These are phyloP conservation scores for Muntiacus muntjak DNA, from an alignment of 2,113 vertebrate species.

Conservation along the genomic window DNA sequence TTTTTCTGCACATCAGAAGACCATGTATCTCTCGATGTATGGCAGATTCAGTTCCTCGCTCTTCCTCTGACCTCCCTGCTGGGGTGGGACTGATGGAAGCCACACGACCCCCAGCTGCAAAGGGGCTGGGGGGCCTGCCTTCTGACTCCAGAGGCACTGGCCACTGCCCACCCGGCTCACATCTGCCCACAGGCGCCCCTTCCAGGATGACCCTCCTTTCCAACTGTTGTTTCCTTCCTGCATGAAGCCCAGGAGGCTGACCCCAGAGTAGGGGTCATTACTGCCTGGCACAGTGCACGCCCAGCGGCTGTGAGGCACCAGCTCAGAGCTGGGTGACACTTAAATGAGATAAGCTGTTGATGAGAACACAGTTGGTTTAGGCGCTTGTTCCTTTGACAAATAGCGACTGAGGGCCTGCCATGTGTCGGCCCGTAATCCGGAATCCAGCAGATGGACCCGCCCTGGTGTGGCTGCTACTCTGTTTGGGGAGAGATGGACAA, in stretches of 20 bases:
- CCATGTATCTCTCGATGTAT: fast-evolving
- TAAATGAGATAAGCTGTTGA: neutral
- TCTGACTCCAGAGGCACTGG: neutral
- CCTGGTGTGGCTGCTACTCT: neutral
- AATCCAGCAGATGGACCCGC: neutral
- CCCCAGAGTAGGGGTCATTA: neutral
- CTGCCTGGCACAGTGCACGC: neutral
- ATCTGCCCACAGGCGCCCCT: neutral
- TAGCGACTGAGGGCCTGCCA: neutral
- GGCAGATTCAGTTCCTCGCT: neutral
- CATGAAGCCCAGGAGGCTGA: neutral
- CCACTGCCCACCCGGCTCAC: neutral
- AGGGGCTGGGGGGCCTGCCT: neutral
- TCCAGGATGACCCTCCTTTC: neutral
- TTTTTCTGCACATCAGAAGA: neutral
- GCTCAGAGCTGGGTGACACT: neutral
- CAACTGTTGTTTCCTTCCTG: neutral
- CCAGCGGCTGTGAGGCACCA: neutral
- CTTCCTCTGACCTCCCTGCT: neutral
- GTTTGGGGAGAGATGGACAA: neutral
- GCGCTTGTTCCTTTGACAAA: neutral
- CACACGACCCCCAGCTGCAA: neutral
- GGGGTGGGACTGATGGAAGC: neutral
- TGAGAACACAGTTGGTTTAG: neutral
- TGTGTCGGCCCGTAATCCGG: fast-evolving